Conservation (phyloP, 2,797 vertebrate genomes). For the Notoglanidium macrostoma region DNA sequence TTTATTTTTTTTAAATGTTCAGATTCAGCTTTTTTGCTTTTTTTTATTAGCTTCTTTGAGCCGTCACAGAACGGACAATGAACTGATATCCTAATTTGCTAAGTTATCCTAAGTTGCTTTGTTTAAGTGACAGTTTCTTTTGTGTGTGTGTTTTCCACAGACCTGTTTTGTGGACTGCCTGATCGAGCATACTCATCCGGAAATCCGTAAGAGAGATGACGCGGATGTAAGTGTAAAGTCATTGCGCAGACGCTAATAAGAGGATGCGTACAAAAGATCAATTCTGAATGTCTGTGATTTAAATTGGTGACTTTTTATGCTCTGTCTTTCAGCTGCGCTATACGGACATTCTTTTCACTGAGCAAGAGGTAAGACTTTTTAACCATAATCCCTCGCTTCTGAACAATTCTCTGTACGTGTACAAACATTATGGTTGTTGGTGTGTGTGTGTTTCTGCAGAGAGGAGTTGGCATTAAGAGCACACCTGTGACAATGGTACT, state of each 20-base stretch:
- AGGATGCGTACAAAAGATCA: background rate
- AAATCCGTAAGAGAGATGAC: constrained; percentile 94
- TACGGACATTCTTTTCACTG: constrained; percentile 97
- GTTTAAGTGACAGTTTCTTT: background rate
- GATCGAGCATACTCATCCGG: constrained; percentile 97
- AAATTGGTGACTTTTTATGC: background rate
- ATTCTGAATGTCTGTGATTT: background rate
- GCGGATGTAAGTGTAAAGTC: constrained; percentile 83
- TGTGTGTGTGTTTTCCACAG: constrained; percentile 68
- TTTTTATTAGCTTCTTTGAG: background rate
- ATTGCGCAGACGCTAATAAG: no score
- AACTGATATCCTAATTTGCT: background rate
- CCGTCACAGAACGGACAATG: background rate
- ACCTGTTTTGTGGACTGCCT: constrained; percentile 98
- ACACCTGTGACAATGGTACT: constrained; percentile 96
- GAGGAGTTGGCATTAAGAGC: constrained; percentile 98
- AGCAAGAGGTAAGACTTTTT: constrained; percentile 88
- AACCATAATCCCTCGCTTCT: background rate
- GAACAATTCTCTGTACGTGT: background rate
- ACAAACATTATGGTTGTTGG: background rate
- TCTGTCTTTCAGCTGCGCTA: constrained; percentile 86
- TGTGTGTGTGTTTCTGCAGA: constrained; percentile 70
- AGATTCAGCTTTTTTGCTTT: no score
- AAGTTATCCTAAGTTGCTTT: background rate
- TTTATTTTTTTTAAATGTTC: background rate